Conservation (phyloP, 2,888 invertebrate genomes). For the Dynastes grantii region DNA sequence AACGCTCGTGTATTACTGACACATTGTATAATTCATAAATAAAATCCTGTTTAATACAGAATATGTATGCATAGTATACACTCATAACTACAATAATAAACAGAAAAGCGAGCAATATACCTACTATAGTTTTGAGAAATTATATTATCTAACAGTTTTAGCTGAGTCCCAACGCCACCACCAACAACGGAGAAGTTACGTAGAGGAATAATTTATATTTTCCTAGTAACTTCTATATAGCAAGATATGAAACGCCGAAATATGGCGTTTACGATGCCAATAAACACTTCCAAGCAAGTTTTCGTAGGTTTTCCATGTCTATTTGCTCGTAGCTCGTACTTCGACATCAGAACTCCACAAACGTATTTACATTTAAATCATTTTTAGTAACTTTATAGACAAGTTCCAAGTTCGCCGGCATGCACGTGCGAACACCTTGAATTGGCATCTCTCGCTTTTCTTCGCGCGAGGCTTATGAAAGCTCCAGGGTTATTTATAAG, state of each 20-base stretch:
- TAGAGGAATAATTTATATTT: not conserved
- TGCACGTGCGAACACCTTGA: constrained; percentile 2
- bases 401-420: constrained; percentile 1
- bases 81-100: too few species aligned
- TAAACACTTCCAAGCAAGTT: constrained; percentile 3
- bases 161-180: too few species aligned
- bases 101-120: too few species aligned
- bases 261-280: not conserved
- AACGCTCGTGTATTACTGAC: too few species aligned
- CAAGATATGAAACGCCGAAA: not conserved
- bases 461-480: not conserved
- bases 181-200: not conserved
- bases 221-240: not conserved
- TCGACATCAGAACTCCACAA: not conserved
- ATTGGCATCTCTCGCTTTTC: not conserved
- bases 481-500: not conserved
- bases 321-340: not conserved
- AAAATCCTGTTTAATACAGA: too few species aligned
- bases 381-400: constrained; percentile 16
- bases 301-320: not conserved
- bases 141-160: too few species aligned
- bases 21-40: too few species aligned
- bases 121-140: too few species aligned
- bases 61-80: too few species aligned
- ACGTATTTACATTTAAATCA: constrained; percentile 27